These are phyloP conservation scores for Dexiosoma caninum DNA, from an alignment of 2,888 invertebrate species.

Conservation along the genomic window DNA sequence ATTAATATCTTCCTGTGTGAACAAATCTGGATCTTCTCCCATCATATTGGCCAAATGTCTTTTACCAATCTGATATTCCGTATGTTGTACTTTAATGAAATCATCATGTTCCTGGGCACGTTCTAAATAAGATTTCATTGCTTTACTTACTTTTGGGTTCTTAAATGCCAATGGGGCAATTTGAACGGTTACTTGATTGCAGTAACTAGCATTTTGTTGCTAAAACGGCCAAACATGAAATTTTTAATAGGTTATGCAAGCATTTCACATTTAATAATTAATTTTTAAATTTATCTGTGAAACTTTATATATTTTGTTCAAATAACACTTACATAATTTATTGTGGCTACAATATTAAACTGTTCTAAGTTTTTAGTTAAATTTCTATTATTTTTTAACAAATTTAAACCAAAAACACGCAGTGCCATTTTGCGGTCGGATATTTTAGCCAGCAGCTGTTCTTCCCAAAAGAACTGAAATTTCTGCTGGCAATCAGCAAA, in stretches of 20 bases:
- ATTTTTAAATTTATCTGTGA: background rate
- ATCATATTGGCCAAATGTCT: constrained; percentile 99
- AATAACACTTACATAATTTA: constrained; percentile 63
- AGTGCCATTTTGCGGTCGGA: constrained; percentile 66
- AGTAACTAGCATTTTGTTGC: constrained; percentile 61
- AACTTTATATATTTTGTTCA: background rate
- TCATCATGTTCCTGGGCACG: constrained; percentile 88
- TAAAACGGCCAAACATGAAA: constrained; percentile 31
- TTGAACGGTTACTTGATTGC: constrained; percentile 72
- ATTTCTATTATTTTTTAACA: constrained; percentile 71
- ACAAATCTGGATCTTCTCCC: constrained; percentile 94
- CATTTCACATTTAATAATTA: background rate
- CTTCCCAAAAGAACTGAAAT: constrained; percentile 10
- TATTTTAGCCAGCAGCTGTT: constrained; percentile 7
- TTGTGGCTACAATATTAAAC: constrained; percentile 39
- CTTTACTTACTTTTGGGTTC: constrained; percentile 86
- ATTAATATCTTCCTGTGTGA: constrained; percentile 92
- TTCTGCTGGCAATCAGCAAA: constrained; percentile 10
- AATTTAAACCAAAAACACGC: constrained; percentile 71
- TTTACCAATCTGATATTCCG: constrained; percentile 93
- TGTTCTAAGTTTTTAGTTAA: constrained; percentile 67
- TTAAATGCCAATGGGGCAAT: constrained; percentile 72
- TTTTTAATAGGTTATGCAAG: constrained; percentile 49
- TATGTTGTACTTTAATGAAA: constrained; percentile 87
- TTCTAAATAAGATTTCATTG: constrained; percentile 93